phyloP scores from a whole-genome alignment of 2,888 invertebrate genomes.

The Leistus spinibarbis region DNA sequence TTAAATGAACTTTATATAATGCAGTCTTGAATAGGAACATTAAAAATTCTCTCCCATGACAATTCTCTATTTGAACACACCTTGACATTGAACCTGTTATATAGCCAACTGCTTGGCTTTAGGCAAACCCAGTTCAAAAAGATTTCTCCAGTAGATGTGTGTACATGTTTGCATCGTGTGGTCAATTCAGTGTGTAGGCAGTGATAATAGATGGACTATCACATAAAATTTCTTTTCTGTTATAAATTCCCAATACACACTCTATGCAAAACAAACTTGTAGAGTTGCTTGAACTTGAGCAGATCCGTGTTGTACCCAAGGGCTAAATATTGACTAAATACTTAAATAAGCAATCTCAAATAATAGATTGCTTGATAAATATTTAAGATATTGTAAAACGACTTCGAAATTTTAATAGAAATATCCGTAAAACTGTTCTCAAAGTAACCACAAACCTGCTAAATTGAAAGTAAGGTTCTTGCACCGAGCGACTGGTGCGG shows the following conservation, averaged over 20 bases:
- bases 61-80: not conserved
- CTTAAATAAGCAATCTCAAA: too few species aligned
- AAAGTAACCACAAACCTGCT: too few species aligned
- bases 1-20: too few species aligned
- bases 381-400: too few species aligned
- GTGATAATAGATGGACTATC: not conserved
- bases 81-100: constrained; percentile 34
- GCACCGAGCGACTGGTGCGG: too few species aligned
- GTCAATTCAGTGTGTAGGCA: constrained; percentile 1
- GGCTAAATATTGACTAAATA: not conserved
- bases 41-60: too few species aligned
- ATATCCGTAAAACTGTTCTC: too few species aligned
- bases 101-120: constrained; percentile 21
- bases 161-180: constrained; percentile 22
- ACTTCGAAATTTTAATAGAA: too few species aligned
- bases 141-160: constrained; percentile 28
- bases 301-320: not conserved
- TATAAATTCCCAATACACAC: not conserved
- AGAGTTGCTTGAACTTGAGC: not conserved
- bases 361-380: too few species aligned
- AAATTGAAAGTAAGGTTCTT: too few species aligned
- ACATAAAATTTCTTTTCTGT: not conserved
- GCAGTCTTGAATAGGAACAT: too few species aligned
- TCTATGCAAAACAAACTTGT: not conserved
- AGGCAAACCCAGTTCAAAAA: constrained; percentile 33